These are phyloP conservation scores for Mythimna lalbum DNA, from an alignment of 2,888 invertebrate genomes.

Conservation along the genomic window DNA sequence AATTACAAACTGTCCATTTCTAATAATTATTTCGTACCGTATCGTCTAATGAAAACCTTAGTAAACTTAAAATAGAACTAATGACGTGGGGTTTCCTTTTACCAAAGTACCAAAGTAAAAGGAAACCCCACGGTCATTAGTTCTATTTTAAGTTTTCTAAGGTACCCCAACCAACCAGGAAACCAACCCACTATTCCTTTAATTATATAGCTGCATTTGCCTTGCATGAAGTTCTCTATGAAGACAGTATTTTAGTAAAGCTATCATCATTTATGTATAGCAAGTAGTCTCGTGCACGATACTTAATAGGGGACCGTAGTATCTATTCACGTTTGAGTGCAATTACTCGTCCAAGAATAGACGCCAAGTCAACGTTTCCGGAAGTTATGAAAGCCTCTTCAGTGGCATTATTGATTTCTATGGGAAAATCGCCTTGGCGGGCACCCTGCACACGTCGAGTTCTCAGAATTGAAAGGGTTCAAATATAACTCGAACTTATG, in stretches of 20 bases:
- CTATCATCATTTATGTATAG: neutral
- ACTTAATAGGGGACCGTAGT: neutral
- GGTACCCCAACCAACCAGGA: too few relatives aligned
- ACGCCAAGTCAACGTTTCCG: neutral
- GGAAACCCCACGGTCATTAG: too few relatives aligned
- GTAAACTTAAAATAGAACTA: neutral
- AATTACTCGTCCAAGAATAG: conserved; percentile 1
- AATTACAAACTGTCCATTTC: neutral
- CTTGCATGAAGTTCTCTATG: neutral
- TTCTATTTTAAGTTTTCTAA: too few relatives aligned
- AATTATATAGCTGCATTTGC: too few relatives aligned
- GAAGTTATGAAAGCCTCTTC: neutral
- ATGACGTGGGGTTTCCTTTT: too few relatives aligned
- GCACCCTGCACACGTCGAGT: too few relatives aligned
- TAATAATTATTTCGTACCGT: neutral
- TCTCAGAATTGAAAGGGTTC: neutral
- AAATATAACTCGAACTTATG: neutral
- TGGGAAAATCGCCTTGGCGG: too few relatives aligned
- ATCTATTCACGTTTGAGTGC: neutral
- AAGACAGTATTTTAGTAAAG: neutral
- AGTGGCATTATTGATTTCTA: neutral
- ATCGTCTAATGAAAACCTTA: neutral
- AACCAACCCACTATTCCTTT: too few relatives aligned
- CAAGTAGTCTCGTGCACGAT: neutral
- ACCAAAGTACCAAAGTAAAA: too few relatives aligned